phyloP scores from a whole-genome alignment of 1,140 invertebrate genomes.

The Drosophila teissieri region DNA sequence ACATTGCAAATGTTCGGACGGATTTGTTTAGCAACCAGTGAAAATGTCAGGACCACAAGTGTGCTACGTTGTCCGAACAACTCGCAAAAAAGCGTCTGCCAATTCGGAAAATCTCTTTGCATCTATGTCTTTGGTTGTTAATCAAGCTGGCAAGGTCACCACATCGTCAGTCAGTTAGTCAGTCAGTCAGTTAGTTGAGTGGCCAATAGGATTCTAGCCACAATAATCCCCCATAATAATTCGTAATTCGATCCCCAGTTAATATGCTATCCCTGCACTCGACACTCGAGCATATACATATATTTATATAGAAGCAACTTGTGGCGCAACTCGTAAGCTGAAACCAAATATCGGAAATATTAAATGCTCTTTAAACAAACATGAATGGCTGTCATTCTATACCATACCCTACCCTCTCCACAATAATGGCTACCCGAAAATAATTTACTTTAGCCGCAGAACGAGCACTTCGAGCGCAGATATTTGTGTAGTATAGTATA shows the following conservation, averaged over 20 bases:
- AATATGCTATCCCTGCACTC: slow-evolving; percentile 51
- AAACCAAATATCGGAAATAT: slow-evolving; percentile 38
- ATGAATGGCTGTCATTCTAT: not conserved
- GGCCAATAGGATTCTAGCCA: not conserved
- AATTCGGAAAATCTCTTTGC: slow-evolving; percentile 32
- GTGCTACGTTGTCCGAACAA: slow-evolving; percentile 48
- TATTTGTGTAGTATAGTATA: slow-evolving; percentile 14
- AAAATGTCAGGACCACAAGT: slow-evolving; percentile 73
- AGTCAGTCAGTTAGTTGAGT: not conserved
- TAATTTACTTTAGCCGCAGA: not conserved
- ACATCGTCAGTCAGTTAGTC: not conserved
- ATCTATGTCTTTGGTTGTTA: slow-evolving; percentile 45
- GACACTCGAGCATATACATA: slow-evolving; percentile 35
- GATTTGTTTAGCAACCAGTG: not conserved
- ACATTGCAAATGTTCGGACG: slow-evolving; percentile 51
- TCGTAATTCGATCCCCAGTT: slow-evolving; percentile 56
- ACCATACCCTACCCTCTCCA: not conserved
- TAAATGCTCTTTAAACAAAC: slow-evolving; percentile 38
- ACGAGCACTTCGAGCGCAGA: slow-evolving; percentile 12
- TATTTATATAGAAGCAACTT: slow-evolving; percentile 39
- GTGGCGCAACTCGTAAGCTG: slow-evolving; percentile 39
- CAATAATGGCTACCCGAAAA: not conserved
- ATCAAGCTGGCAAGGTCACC: slow-evolving; percentile 41
- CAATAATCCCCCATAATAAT: too few relatives aligned
- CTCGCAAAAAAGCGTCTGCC: slow-evolving; percentile 26